Percentiles rank a stretch among this genome's conserved stretches.
Evolutionary conservation across 2,113 vertebrate species (phyloP).

Genomic region (Dromas ardeola): DNA sequence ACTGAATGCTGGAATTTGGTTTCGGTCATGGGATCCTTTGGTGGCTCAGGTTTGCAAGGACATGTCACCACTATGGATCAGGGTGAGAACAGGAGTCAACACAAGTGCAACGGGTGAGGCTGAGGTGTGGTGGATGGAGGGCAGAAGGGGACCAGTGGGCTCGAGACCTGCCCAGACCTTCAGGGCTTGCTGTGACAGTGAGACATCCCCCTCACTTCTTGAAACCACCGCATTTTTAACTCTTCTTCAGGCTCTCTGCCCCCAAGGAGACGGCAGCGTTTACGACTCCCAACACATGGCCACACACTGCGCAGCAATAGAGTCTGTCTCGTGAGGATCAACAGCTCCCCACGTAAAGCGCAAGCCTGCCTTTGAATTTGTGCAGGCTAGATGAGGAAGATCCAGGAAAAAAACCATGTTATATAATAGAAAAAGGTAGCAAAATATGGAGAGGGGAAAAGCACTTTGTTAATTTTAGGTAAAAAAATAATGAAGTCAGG

Average conservation of each 20-base stretch:
- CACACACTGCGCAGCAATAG: accelerated
- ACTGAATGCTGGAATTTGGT: accelerated
- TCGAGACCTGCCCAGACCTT: accelerated
- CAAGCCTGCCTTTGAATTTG: neutral
- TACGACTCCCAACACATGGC: neutral
- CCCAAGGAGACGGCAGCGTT: accelerated
- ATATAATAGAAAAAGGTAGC: neutral
- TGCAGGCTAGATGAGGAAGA: neutral
- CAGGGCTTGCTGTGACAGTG: neutral
- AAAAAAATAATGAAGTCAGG: neutral
- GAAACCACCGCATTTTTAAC: neutral
- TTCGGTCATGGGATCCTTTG: accelerated
- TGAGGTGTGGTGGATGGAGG: too few relatives aligned
- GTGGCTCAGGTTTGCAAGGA: neutral
- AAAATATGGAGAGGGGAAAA: neutral
- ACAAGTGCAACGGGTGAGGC: neutral
- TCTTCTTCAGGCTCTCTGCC: neutral
- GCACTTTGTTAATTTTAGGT: neutral
- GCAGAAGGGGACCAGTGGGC: accelerated
- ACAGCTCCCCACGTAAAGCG: neutral
- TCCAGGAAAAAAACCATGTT: neutral
- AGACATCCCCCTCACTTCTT: neutral
- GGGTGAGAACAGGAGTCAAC: neutral
- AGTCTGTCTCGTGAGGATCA: neutral
- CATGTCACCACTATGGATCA: accelerated